Percentiles rank a stretch among this genome's conserved stretches.
Evolutionary conservation across 2,888 invertebrate species (phyloP).

Genomic region (Dolomedes plantarius): DNA sequence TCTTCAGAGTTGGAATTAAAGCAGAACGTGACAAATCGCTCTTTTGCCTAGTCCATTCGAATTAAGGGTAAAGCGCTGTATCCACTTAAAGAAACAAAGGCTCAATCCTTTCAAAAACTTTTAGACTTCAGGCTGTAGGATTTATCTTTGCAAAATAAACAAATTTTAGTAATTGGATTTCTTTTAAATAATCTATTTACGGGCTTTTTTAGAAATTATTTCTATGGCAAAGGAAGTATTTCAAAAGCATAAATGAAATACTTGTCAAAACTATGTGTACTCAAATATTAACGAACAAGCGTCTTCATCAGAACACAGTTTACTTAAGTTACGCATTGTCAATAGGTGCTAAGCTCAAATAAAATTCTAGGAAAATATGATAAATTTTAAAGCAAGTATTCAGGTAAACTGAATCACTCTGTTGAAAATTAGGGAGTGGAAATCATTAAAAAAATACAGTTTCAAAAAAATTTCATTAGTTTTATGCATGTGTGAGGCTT

Average conservation of each 20-base stretch:
- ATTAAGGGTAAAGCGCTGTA: slow-evolving; percentile 22
- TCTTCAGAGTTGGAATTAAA: slow-evolving; percentile 2
- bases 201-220: slow-evolving; percentile 6
- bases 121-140: neutral
- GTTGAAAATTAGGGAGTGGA: no score
- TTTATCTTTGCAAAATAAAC: slow-evolving; percentile 24
- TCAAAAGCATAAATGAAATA: neutral
- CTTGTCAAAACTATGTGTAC: no score
- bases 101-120: slow-evolving; percentile 6
- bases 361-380: no score
- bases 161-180: slow-evolving; percentile 33
- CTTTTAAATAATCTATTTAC: neutral
- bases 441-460: no score
- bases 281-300: no score
- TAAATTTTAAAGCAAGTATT: no score
- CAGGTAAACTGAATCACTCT: no score
- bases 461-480: no score
- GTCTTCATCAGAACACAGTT: no score
- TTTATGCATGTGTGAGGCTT: no score
- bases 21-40: slow-evolving; percentile 46
- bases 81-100: slow-evolving; percentile 37
- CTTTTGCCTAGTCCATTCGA: neutral
- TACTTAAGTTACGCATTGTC: no score
- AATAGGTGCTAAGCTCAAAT: no score
- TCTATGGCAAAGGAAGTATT: neutral